phyloP scores from a whole-genome alignment of 1,140 invertebrate genomes.

The Drosophila prosaltans region DNA sequence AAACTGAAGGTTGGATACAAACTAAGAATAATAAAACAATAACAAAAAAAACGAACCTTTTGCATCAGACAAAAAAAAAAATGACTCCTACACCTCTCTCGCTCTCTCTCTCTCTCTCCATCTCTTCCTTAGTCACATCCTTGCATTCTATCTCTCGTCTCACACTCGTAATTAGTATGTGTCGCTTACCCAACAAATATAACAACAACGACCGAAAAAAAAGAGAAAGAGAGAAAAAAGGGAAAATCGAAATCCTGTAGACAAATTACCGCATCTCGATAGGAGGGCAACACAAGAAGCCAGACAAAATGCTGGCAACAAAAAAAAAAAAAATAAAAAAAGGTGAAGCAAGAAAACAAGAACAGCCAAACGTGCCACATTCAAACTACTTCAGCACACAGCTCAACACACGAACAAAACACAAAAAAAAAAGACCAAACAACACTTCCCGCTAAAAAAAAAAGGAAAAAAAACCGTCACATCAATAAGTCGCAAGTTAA shows the following conservation, averaged over 20 bases:
- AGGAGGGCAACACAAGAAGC: constrained; percentile 14
- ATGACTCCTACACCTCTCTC: constrained; percentile 1
- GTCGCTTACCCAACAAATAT: constrained; percentile 41
- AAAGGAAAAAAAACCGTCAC: neutral
- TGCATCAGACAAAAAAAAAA: constrained; percentile 2
- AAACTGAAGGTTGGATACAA: neutral
- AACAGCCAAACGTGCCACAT: constrained; percentile 70
- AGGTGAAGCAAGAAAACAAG: constrained; percentile 10
- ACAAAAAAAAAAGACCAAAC: constrained; percentile 9
- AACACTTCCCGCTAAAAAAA: neutral
- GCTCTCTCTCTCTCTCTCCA: neutral
- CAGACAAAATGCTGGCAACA: constrained; percentile 13
- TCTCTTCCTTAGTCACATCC: too few relatives aligned
- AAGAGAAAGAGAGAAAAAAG: constrained; percentile 29
- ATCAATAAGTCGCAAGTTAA: neutral
- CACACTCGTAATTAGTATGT: constrained; percentile 63
- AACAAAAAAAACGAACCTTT: neutral
- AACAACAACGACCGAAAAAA: neutral
- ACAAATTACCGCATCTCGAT: constrained; percentile 65
- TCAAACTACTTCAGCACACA: constrained; percentile 67
- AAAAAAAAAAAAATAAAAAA: constrained; percentile 25
- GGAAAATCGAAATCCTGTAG: constrained; percentile 49
- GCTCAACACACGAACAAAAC: constrained; percentile 5
- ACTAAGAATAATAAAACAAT: too few relatives aligned
- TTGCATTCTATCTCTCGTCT: constrained; percentile 16